Conservation (phyloP, 2,797 vertebrate species). For the Huso huso region DNA sequence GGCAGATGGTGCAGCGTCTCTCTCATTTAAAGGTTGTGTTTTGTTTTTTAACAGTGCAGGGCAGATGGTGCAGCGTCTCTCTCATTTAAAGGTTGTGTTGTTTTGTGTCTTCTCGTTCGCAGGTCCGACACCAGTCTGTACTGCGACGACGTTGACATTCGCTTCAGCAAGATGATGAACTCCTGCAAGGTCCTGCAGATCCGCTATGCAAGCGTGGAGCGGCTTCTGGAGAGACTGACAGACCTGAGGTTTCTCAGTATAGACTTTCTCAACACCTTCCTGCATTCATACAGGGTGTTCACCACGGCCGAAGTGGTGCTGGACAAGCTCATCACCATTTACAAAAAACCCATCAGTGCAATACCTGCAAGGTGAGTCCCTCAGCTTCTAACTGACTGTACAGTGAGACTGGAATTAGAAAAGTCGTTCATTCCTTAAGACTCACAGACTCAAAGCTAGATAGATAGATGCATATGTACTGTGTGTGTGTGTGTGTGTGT, state of each 20-base stretch:
- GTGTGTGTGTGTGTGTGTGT: no score
- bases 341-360: constrained; percentile 92
- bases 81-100: no score
- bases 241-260: constrained; percentile 96
- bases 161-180: constrained; percentile 98
- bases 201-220: constrained; percentile 88
- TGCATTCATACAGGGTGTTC: constrained; percentile 95
- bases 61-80: no score
- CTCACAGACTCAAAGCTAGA: no score
- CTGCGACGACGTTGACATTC: constrained; percentile 94
- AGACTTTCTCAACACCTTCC: constrained; percentile 96
- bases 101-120: constrained; percentile 14
- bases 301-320: constrained; percentile 84
- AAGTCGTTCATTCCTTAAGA: no score
- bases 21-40: no score
- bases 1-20: no score
- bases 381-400: background rate
- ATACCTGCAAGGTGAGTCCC: constrained; percentile 84
- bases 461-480: no score
- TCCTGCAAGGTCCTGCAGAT: constrained; percentile 98
- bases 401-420: no score
- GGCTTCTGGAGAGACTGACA: constrained; percentile 86
- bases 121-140: constrained; percentile 92
- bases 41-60: no score
- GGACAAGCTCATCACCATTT: constrained; percentile 94